Evolutionary conservation across 2,797 vertebrate genomes (phyloP).

Genomic region (Danio kyathit): DNA sequence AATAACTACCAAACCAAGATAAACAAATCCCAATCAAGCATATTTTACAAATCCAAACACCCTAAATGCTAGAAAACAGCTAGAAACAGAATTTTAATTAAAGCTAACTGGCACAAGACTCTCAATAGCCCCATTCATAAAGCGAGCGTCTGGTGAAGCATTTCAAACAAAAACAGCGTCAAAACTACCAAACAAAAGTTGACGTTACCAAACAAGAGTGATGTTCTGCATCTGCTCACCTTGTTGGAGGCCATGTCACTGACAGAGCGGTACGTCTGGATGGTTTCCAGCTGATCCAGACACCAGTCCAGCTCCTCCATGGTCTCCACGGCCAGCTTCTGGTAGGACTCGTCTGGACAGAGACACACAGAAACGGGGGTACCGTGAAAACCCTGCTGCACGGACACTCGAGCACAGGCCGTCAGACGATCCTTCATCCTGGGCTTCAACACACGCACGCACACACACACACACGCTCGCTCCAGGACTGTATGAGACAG

Average conservation of each 20-base stretch:
- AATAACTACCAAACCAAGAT: neutral
- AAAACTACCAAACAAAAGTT: neutral
- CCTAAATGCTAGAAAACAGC: neutral
- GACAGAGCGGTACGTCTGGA: conserved; percentile 98
- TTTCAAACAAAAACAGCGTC: neutral
- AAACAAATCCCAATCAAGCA: neutral
- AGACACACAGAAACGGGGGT: conserved; percentile 90
- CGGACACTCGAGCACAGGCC: conserved; percentile 53
- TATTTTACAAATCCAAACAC: neutral
- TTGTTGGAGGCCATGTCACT: conserved; percentile 99
- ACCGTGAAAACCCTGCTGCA: conserved; percentile 80
- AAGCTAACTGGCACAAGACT: conserved; percentile 19
- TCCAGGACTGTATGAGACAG: conserved; percentile 33
- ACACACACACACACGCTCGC: conserved; percentile 28
- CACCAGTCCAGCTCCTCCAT: conserved; percentile 99
- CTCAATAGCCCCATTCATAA: conserved; percentile 53
- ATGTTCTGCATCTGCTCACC: conserved; percentile 94
- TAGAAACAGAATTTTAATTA: neutral
- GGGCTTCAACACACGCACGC: conserved; percentile 60
- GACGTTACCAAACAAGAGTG: neutral
- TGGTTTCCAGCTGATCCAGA: conserved; percentile 96
- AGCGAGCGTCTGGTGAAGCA: neutral
- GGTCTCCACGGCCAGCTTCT: conserved; percentile 97
- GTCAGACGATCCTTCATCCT: conserved; percentile 85
- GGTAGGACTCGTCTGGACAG: conserved; percentile 96